Evolutionary conservation across 2,888 invertebrate genomes (phyloP), one percentile per base, ranked within the genome.

Genomic region (Didymodactylos carnosus): DNA sequence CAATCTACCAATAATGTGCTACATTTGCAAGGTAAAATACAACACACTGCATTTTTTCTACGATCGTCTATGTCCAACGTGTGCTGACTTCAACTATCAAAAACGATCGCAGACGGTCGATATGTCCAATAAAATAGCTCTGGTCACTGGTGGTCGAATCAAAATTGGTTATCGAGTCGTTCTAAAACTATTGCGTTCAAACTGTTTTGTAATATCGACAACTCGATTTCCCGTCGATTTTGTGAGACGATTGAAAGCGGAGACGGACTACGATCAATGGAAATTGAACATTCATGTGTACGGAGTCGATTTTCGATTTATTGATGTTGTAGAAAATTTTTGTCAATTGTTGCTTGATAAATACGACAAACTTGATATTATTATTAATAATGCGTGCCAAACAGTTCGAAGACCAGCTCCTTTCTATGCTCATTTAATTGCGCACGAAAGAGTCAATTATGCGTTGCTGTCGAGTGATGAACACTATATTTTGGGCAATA

Each of bases 201-300:
- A 72, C 23, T 72, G 72, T 49, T 72, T 51, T 49, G 51, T 72
- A 5, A 72, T 72, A 16, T n/a, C 51, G 39, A 72, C 72, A 72
- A 72, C 29, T 39, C 25, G 72, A 27, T 53, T 72, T 53, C 51
- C 72, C 5, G 39, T 51, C 23, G 72, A 72, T 40, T 46, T 51
- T 40, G 39, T 39, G 19, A 13, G 7, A 13, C 49, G 72, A n/a
- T 72, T 72, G 25, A 35, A 23, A 11, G 39, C 49, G 51, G 72
- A 51, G 46, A 49, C 43, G n/a, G 72, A 72, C 51, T 72, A 51
- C 16, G 51, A 72, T 19, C 39, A 39, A 39, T 72, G 49, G 39
- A 72, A 72, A 51, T 14, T 39, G 19, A 49, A 25, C 51, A 39
- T 72, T 19, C 23, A 72, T n/a, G 27, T 72, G 4, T 72, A 72